Conservation (phyloP, 1,140 invertebrate species). For the Drosophila sucinea region DNA sequence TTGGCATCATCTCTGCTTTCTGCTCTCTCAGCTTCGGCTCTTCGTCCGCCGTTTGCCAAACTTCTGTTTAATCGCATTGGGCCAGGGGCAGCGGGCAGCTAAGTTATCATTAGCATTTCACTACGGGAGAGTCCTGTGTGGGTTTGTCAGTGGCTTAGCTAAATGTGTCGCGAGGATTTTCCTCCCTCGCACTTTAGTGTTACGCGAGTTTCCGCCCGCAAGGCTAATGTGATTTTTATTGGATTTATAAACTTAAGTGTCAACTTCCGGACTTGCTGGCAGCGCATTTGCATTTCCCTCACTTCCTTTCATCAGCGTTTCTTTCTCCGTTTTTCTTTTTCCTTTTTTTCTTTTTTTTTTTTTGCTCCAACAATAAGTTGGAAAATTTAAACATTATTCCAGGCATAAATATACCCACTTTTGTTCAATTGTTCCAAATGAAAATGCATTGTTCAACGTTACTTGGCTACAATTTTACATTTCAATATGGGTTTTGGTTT, state of each 20-base stretch:
- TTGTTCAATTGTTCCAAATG: constrained; percentile 31
- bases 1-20: constrained; percentile 10
- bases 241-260: constrained; percentile 74
- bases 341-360: background rate
- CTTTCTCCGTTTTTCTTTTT: background rate
- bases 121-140: constrained; percentile 11
- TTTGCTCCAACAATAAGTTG: background rate
- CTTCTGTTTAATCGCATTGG: constrained; percentile 39
- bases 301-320: constrained; percentile 6
- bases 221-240: constrained; percentile 76
- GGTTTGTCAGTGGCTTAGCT: constrained; percentile 53
- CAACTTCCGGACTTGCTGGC: constrained; percentile 54
- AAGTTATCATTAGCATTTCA: constrained; percentile 65
- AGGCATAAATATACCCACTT: constrained; percentile 47
- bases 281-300: constrained; percentile 15
- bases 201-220: constrained; percentile 59
- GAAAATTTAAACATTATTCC: constrained; percentile 54
- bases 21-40: background rate
- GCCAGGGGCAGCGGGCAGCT: constrained; percentile 5
- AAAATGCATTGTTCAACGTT: constrained; percentile 51
- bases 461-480: constrained; percentile 27
- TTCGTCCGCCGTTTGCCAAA: background rate
- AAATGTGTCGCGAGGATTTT: constrained; percentile 61
- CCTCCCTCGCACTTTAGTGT: constrained; percentile 33
- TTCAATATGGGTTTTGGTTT: constrained; percentile 21